Evolutionary conservation across 2,888 invertebrate species (phyloP).

Genomic region (Polymixis lichenea): DNA sequence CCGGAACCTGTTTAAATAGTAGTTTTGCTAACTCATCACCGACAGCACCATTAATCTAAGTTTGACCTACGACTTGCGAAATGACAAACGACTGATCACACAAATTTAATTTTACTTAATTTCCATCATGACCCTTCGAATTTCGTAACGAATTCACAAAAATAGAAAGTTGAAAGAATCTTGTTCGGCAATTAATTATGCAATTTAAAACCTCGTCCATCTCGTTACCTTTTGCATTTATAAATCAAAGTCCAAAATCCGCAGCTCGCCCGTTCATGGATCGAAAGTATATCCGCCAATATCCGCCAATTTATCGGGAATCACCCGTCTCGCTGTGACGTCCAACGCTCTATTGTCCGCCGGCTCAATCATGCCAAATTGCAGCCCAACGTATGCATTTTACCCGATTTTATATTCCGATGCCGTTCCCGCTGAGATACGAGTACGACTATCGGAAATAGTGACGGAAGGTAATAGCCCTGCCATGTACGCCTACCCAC

Average conservation of each 20-base stretch:
- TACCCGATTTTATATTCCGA: conserved; percentile 82
- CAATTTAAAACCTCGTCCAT: conserved; percentile 34
- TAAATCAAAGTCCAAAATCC: conserved; percentile 63
- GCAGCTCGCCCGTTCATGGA: conserved; percentile 67
- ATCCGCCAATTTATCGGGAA: conserved; percentile 74
- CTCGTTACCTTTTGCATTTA: conserved; percentile 51
- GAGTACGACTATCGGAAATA: conserved; percentile 73
- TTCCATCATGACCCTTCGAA: conserved; percentile 33
- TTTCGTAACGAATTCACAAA: conserved; percentile 36
- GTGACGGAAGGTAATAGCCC: conserved; percentile 62
- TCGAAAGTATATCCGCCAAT: conserved; percentile 73
- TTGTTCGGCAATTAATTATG: conserved; percentile 45
- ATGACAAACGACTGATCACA: conserved; percentile 43
- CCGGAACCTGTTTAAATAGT: conserved; percentile 25
- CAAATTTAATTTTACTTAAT: conserved; percentile 38
- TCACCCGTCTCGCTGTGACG: conserved; percentile 63
- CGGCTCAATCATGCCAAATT: conserved; percentile 84
- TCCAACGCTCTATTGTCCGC: conserved; percentile 71
- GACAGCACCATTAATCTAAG: conserved; percentile 39
- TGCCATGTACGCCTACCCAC: conserved; percentile 51
- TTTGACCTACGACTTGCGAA: conserved; percentile 43
- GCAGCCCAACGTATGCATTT: conserved; percentile 78
- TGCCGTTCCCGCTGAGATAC: conserved; percentile 63
- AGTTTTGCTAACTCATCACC: conserved; percentile 32
- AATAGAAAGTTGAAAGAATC: conserved; percentile 58